These are phyloP conservation scores for Himalopsyche phryganea DNA, from an alignment of 1,140 invertebrate genomes.

Conservation along the genomic window DNA sequence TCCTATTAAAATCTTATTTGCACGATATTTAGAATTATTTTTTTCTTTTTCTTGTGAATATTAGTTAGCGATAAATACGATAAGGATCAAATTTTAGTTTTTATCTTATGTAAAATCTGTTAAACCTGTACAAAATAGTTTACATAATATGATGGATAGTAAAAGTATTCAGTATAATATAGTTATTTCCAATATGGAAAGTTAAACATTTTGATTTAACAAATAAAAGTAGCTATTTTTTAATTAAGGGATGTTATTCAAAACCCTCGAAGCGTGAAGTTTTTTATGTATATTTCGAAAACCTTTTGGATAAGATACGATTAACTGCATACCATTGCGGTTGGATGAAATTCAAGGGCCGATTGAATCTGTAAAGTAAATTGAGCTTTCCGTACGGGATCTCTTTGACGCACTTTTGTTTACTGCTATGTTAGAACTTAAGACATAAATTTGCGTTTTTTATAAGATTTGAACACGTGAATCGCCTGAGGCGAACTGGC, in stretches of 20 bases:
- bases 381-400: conserved; percentile 1
- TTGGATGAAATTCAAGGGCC: conserved; percentile 3
- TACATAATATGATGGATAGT: no score
- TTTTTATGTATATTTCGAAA: conserved; percentile 17
- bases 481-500: conserved; percentile 30
- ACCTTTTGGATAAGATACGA: conserved; percentile 8
- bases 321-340: conserved; percentile 20
- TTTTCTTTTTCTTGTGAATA: no score
- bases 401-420: not conserved
- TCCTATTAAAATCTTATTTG: no score
- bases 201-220: no score
- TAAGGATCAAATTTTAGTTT: no score
- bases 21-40: no score
- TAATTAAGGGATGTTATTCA: not conserved
- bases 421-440: not conserved
- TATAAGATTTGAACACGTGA: conserved; percentile 32
- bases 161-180: no score
- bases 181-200: no score
- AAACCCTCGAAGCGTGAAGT: conserved; percentile 16
- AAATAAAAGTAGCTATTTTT: no score
- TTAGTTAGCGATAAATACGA: no score
- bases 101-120: no score
- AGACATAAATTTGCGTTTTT: not conserved
- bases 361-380: not conserved
- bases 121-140: no score